Evolutionary conservation across 2,113 vertebrate species (phyloP).

Genomic region (Bujurquina vittata): DNA sequence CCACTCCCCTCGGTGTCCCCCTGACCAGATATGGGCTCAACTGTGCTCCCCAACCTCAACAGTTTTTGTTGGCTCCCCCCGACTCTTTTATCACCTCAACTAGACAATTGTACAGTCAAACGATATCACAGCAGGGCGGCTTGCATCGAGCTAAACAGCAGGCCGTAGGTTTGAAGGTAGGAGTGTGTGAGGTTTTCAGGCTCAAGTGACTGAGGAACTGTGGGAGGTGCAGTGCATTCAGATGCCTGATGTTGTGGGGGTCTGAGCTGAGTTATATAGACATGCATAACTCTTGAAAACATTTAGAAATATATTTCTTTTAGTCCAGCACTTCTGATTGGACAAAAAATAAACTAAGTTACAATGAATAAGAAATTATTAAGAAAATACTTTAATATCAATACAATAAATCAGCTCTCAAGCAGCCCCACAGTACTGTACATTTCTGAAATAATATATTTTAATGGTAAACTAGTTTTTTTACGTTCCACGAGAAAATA

Average conservation of each 20-base stretch:
- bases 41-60: constrained; percentile 4
- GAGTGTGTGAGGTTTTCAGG: constrained; percentile 73
- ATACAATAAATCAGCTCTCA: constrained; percentile 63
- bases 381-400: constrained; percentile 77
- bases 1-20: background rate
- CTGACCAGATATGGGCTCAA: background rate
- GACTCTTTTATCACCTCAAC: background rate
- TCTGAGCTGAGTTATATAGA: constrained; percentile 42
- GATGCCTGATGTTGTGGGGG: constrained; percentile 51
- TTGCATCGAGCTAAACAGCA: constrained; percentile 1
- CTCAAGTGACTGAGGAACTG: constrained; percentile 63
- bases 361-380: constrained; percentile 72
- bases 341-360: constrained; percentile 68
- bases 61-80: constrained; percentile 20
- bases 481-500: constrained; percentile 65
- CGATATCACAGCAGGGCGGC: constrained; percentile 55
- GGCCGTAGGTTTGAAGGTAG: constrained; percentile 65
- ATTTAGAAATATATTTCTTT: constrained; percentile 67
- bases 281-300: constrained; percentile 56
- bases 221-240: constrained; percentile 67
- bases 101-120: constrained; percentile 38
- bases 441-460: constrained; percentile 63
- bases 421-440: constrained; percentile 62
- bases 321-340: constrained; percentile 47
- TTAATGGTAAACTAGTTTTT: constrained; percentile 55